Evolutionary conservation across 2,888 invertebrate genomes (phyloP).

Genomic region (Pammene aurita): DNA sequence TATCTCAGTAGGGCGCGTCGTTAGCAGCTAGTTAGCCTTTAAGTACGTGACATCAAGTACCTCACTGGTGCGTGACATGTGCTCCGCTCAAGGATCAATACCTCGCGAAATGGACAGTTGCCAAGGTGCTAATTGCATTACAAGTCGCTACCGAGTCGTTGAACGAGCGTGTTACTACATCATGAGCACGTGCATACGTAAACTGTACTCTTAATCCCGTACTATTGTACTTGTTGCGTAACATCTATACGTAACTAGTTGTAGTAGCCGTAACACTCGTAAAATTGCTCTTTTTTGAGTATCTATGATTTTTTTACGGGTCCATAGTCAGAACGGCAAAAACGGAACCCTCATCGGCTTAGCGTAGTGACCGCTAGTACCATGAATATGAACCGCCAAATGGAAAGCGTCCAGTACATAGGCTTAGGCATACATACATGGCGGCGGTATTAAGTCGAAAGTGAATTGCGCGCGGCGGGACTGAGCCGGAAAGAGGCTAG

Average conservation of each 20-base stretch:
- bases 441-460: too few species aligned
- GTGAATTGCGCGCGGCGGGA: too few species aligned
- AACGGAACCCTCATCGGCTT: too few species aligned
- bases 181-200: conserved; percentile 2
- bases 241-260: not conserved
- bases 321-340: too few species aligned
- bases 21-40: conserved; percentile 9
- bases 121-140: conserved; percentile 45
- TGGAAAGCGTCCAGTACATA: too few species aligned
- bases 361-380: too few species aligned
- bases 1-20: not conserved
- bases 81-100: conserved; percentile 34
- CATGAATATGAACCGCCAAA: too few species aligned
- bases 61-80: conserved; percentile 8
- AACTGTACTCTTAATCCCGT: conserved; percentile 15
- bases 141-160: conserved; percentile 19
- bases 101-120: conserved; percentile 37
- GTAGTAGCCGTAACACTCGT: not conserved
- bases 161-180: conserved; percentile 7
- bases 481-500: too few species aligned
- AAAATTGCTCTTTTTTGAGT: too few species aligned
- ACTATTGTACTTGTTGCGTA: conserved; percentile 3
- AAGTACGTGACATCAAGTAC: conserved; percentile 4
- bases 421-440: too few species aligned
- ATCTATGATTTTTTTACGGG: too few species aligned